Conservation (phyloP, 2,797 vertebrate species). For the Chaunax sp. region DNA sequence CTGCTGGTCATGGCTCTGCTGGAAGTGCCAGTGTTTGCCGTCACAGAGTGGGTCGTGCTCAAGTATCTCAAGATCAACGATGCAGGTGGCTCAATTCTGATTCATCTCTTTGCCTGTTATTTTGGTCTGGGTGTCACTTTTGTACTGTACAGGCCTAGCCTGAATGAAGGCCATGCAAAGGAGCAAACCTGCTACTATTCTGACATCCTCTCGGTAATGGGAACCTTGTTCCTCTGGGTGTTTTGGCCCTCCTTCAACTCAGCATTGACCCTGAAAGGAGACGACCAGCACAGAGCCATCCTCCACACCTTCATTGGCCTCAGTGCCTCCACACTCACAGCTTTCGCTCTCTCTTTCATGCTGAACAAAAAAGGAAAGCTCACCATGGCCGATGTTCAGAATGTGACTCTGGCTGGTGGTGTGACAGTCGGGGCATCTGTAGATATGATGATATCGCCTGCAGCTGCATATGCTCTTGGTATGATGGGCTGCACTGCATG, state of each 20-base stretch:
- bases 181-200: slow-evolving; percentile 82
- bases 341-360: slow-evolving; percentile 84
- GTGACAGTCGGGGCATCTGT: slow-evolving; percentile 86
- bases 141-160: slow-evolving; percentile 79
- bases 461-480: slow-evolving; percentile 81
- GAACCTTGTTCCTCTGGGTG: slow-evolving; percentile 90
- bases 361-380: slow-evolving; percentile 85
- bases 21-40: slow-evolving; percentile 84
- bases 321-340: slow-evolving; percentile 83
- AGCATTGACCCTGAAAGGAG: slow-evolving; percentile 78
- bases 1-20: slow-evolving; percentile 85
- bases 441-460: slow-evolving; percentile 85
- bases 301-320: slow-evolving; percentile 90
- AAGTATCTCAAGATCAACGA: slow-evolving; percentile 84
- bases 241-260: slow-evolving; percentile 93
- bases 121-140: slow-evolving; percentile 88
- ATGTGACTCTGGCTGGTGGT: slow-evolving; percentile 87
- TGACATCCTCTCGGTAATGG: slow-evolving; percentile 84
- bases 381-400: slow-evolving; percentile 87
- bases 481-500: slow-evolving; percentile 81
- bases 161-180: slow-evolving; percentile 77
- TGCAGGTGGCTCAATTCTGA: slow-evolving; percentile 87
- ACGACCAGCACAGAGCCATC: slow-evolving; percentile 86
- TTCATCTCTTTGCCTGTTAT: slow-evolving; percentile 91
- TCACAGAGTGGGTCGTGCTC: slow-evolving; percentile 84